Evolutionary conservation across 2,888 invertebrate species (phyloP).

Genomic region (Drosophila macrospina): DNA sequence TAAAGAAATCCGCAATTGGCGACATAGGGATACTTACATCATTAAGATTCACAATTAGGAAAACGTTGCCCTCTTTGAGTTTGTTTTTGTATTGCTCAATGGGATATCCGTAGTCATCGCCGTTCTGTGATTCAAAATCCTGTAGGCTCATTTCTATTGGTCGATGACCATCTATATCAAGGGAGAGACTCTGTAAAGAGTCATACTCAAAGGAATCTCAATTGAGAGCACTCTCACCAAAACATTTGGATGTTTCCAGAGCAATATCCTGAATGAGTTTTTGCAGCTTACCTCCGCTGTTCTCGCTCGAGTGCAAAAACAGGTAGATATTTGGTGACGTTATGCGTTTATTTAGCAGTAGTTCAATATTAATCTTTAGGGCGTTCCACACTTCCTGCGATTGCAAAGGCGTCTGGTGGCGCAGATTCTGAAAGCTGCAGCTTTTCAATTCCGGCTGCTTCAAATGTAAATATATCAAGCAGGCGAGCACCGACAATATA

Average conservation of each 20-base stretch:
- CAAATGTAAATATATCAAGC: neutral
- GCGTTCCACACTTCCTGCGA: slow-evolving; percentile 61
- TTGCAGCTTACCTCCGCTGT: slow-evolving; percentile 9
- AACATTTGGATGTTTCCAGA: slow-evolving; percentile 69
- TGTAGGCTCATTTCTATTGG: slow-evolving; percentile 64
- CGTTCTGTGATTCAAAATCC: slow-evolving; percentile 67
- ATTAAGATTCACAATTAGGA: slow-evolving; percentile 81
- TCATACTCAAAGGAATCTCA: neutral
- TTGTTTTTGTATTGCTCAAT: slow-evolving; percentile 78
- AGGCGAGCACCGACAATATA: slow-evolving; percentile 11
- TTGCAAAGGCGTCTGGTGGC: slow-evolving; percentile 56
- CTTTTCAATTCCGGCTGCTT: slow-evolving; percentile 19
- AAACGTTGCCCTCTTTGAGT: slow-evolving; percentile 77
- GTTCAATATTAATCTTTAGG: slow-evolving; percentile 67
- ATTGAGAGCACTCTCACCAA: slow-evolving; percentile 61
- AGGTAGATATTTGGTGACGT: slow-evolving; percentile 74
- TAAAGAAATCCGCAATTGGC: neutral
- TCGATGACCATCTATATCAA: slow-evolving; percentile 48
- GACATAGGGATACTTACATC: slow-evolving; percentile 59
- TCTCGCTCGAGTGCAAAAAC: slow-evolving; percentile 64
- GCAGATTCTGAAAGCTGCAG: slow-evolving; percentile 66
- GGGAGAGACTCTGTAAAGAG: neutral
- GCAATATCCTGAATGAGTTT: slow-evolving; percentile 73
- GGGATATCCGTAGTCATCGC: slow-evolving; percentile 77
- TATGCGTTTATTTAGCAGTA: slow-evolving; percentile 67